Evolutionary conservation across 2,113 vertebrate genomes (phyloP), one percentile per base, ranked within the genome.

Genomic region (Cichladusa arquata): DNA sequence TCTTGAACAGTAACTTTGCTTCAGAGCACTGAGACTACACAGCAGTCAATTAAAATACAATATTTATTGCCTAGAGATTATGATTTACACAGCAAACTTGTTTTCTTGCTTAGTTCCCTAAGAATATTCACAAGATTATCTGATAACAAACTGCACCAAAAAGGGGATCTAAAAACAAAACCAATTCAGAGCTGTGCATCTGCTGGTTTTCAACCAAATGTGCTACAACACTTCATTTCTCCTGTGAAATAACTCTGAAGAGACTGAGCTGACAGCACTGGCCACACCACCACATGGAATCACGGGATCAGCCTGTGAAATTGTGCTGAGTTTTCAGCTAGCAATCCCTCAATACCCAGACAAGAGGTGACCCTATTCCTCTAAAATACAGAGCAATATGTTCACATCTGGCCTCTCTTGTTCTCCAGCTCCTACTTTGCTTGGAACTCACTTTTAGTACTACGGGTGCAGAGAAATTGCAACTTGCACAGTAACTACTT

Each of bases 31-130:
- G 6, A 47, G 33, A 29, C 10, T 26, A 48, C 42, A 42, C 12
- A 65, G n/a, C 6, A 66, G 16, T 12, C 2, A 67, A 45, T 57
- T 69, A 38, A 80, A 80, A 76, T 18, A 29, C 5, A 4, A 11
- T 33, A 33, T 47, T 64, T 82, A 38, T 13, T 83, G 54, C 19
- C 64, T 53, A 31, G 28, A 48, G 19, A 6, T 48, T 34, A 26
- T 0, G 2, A 56, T 6, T 50, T 9, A 72, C 1, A 4, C 6
- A 57, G 28, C 7, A 72, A 69, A 45, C 5, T 60, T 66, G 2
- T 23, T 58, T 67, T 38, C 44, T 57, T 83, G n/a, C 20, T 53
- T 38, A 26, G 12, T 19, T 84, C 6, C 45, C 16, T 28, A 40
- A 13, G 40, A 77, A 53, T 48, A 61, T 40, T 86, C 45, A 36